Evolutionary conservation across 2,797 vertebrate species (phyloP), one percentile per base, ranked within the genome.

Genomic region (Onychomys leucogaster): DNA sequence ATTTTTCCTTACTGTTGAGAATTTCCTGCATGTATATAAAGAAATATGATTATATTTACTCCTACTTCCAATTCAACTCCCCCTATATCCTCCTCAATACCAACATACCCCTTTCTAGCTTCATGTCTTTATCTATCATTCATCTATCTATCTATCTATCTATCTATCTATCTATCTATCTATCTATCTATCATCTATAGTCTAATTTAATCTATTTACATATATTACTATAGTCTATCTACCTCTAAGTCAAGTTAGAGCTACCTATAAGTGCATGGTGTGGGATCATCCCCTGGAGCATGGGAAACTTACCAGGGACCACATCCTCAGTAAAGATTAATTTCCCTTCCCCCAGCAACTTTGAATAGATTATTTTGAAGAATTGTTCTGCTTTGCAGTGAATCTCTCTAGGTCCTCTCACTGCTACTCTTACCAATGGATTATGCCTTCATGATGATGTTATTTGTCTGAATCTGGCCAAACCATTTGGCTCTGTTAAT

Each of bases 401-500:
- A 91, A 5, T 90, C 7, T 88, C 10, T 93, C 11, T 71, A 88
- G 87, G 19, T 19, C 11, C 63, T 89, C 63, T 83, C 12, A 57
- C 8, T 76, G 29, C 41, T n/a, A 14, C 21, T 67, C 34, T 93
- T 90, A 87, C 49, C 86, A 57, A 46, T 69, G 34, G 43, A 75
- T 82, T 61, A 77, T 57, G 29, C 43, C 34, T n/a, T 5, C 37
- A 59, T 41, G 4, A 37, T 73, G 29, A 37, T 82, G 92, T 37
- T 12, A 46, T 94, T 92, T 95, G 29, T 63, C 90, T 90, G 67
- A 82, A 93, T 76, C 37, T 87, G 63, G 71, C 16, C 41, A 76
- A 11, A 32, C n/a, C 21, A 9, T 65, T 95, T 86, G 55, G 90
- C 13, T 93, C 16, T 57, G 17, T 61, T 89, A 75, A 63, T 78